These are phyloP conservation scores for Thecophora atra DNA, from an alignment of 2,888 invertebrate genomes.

Conservation along the genomic window DNA sequence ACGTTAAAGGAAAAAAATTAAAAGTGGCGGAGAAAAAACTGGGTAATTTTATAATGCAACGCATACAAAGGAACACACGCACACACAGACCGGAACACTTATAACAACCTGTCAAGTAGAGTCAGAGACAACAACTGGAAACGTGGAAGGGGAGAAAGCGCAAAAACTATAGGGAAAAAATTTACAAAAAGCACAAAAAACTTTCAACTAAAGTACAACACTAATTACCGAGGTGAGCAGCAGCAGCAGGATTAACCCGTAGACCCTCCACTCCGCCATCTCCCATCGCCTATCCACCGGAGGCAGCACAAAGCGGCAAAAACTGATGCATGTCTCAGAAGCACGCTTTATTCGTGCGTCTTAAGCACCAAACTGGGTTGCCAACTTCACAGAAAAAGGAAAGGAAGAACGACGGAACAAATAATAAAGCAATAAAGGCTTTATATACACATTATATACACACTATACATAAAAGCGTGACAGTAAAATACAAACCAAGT, in stretches of 20 bases:
- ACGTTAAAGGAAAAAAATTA: background rate
- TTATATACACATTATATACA: too few relatives aligned
- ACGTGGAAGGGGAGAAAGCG: too few relatives aligned
- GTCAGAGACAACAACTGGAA: too few relatives aligned
- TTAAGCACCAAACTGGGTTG: constrained; percentile 12
- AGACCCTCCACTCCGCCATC: background rate
- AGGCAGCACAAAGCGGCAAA: background rate
- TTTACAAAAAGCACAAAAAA: background rate
- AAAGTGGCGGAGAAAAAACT: background rate
- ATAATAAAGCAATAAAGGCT: constrained; percentile 7
- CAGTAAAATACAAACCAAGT: background rate
- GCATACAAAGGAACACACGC: background rate
- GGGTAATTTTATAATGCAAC: background rate
- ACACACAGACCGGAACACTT: background rate
- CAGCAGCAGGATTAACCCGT: background rate
- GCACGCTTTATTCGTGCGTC: background rate
- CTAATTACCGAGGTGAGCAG: constrained; percentile 1
- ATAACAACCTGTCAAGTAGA: background rate
- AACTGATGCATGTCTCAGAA: constrained; percentile 7
- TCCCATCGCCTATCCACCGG: background rate
- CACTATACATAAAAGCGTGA: background rate
- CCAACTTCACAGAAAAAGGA: background rate
- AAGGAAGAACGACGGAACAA: too few relatives aligned
- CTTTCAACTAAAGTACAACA: background rate
- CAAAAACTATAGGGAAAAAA: too few relatives aligned